A percentile compares a stretch with the other conserved stretches of the same genome.
phyloP scores from a whole-genome alignment of 2,888 invertebrate genomes.

The Pandemis cinnamomeana region DNA sequence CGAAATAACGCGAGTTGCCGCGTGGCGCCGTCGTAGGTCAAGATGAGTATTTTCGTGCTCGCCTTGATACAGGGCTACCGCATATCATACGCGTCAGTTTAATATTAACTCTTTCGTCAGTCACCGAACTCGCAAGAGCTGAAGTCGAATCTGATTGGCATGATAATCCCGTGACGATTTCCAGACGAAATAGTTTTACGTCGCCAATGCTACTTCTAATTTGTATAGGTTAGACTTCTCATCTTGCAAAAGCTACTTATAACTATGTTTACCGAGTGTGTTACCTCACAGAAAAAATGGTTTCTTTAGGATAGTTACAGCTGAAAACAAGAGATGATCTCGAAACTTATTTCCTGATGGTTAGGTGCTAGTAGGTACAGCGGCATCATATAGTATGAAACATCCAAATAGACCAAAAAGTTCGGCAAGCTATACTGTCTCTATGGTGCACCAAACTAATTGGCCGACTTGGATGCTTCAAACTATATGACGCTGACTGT shows the following conservation, averaged over 20 bases:
- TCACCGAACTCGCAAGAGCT: slow-evolving; percentile 49
- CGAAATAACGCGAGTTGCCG: slow-evolving; percentile 64
- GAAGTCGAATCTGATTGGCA: slow-evolving; percentile 33
- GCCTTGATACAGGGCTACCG: slow-evolving; percentile 82
- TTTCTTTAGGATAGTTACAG: too few species aligned
- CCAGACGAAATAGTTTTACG: slow-evolving; percentile 42
- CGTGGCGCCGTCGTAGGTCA: slow-evolving; percentile 77
- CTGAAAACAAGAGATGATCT: too few species aligned
- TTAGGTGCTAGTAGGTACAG: too few species aligned
- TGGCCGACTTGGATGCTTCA: too few species aligned
- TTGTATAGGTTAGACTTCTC: not conserved
- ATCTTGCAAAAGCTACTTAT: not conserved
- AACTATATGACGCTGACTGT: not conserved
- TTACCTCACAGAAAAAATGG: too few species aligned
- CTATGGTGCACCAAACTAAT: too few species aligned
- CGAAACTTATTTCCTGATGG: too few species aligned
- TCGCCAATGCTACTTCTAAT: not conserved
- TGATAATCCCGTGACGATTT: slow-evolving; percentile 46
- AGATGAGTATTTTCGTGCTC: slow-evolving; percentile 79
- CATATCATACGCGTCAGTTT: slow-evolving; percentile 74
- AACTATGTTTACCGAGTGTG: too few species aligned
- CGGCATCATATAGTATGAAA: too few species aligned
- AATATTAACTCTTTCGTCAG: slow-evolving; percentile 81
- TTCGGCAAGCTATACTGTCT: too few species aligned
- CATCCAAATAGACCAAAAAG: too few species aligned